These are phyloP conservation scores for Pegoplata infirma DNA, from an alignment of 2,888 invertebrate species.

Conservation along the genomic window DNA sequence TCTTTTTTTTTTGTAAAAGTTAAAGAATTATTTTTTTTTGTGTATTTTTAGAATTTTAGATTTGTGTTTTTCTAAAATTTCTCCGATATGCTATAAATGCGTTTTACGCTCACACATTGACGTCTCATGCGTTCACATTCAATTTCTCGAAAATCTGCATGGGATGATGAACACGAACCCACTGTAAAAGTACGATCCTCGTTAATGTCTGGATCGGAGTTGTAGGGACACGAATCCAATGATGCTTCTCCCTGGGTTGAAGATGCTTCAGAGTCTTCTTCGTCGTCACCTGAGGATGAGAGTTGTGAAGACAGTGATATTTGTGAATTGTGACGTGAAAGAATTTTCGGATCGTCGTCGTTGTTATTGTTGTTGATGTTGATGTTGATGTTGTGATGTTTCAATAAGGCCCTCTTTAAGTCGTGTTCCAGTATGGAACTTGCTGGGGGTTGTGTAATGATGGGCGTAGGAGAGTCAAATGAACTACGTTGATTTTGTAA, in stretches of 20 bases:
- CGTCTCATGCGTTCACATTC: slow-evolving; percentile 76
- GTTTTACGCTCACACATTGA: slow-evolving; percentile 76
- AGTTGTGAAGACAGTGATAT: slow-evolving; percentile 33
- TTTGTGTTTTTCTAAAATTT: slow-evolving; percentile 70
- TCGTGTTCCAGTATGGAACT: slow-evolving; percentile 67
- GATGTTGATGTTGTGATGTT: slow-evolving; percentile 64
- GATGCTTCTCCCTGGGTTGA: slow-evolving; percentile 65
- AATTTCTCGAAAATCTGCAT: slow-evolving; percentile 75
- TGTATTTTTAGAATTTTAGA: slow-evolving; percentile 45
- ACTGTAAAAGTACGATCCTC: slow-evolving; percentile 68
- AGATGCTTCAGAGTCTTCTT: slow-evolving; percentile 53
- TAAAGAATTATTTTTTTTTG: slow-evolving; percentile 23
- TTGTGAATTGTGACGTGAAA: slow-evolving; percentile 43
- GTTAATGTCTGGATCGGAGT: slow-evolving; percentile 65
- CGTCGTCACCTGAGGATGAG: slow-evolving; percentile 31
- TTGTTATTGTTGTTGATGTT: slow-evolving; percentile 57
- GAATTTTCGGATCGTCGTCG: slow-evolving; percentile 44
- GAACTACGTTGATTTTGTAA: slow-evolving; percentile 63
- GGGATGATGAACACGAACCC: slow-evolving; percentile 69
- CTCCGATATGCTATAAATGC: slow-evolving; percentile 77
- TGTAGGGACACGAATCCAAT: slow-evolving; percentile 62
- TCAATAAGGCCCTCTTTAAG: slow-evolving; percentile 73
- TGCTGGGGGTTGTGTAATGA: slow-evolving; percentile 67
- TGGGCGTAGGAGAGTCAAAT: slow-evolving; percentile 71
- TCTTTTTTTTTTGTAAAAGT: slow-evolving; percentile 27